These are phyloP conservation scores for Laticauda laticaudata DNA, from an alignment of 2,113 vertebrate species.

Conservation along the genomic window DNA sequence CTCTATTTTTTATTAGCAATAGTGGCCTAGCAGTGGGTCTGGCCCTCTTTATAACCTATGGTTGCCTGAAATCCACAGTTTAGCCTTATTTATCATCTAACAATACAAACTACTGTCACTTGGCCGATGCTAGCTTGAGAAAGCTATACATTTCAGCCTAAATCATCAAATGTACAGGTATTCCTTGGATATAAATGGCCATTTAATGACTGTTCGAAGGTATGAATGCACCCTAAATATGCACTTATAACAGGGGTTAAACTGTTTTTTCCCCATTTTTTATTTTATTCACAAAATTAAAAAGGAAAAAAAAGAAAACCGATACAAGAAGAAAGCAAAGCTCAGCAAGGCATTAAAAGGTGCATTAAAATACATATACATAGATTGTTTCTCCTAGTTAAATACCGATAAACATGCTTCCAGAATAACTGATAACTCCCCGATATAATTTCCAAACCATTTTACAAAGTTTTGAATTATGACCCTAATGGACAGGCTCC, in stretches of 20 bases:
- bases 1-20: not conserved
- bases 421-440: too few relatives aligned
- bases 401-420: too few relatives aligned
- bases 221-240: not conserved
- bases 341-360: too few relatives aligned
- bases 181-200: not conserved
- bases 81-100: not conserved
- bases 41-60: not conserved
- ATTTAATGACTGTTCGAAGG: not conserved
- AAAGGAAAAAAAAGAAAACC: too few relatives aligned
- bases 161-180: not conserved
- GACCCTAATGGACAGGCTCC: too few relatives aligned
- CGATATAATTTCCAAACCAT: too few relatives aligned
- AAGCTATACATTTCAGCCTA: not conserved
- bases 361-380: too few relatives aligned
- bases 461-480: too few relatives aligned
- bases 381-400: too few relatives aligned
- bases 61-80: not conserved
- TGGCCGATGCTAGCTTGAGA: not conserved
- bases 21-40: not conserved
- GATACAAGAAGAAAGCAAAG: too few relatives aligned
- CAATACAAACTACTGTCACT: not conserved
- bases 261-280: not conserved
- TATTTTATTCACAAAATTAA: not conserved
- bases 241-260: not conserved